Percentiles rank a stretch among this genome's conserved stretches.
These are phyloP conservation scores for Trididemnum miniatum DNA, from an alignment of 23 tunicate genomes.

Conservation along the genomic window DNA sequence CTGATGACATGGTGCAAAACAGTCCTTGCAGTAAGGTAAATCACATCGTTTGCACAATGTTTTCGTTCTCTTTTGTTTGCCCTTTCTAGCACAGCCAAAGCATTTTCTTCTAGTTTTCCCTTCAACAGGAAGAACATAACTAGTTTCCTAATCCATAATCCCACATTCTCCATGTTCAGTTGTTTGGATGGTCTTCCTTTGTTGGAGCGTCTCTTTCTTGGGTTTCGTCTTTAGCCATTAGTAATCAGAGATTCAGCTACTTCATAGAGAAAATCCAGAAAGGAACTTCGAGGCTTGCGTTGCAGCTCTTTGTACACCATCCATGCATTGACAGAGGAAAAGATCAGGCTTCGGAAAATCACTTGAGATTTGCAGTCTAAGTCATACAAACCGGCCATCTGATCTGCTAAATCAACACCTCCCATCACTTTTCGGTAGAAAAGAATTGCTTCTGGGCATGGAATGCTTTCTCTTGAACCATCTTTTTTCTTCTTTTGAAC, in stretches of 20 bases:
- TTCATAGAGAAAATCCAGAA: constrained; percentile 24
- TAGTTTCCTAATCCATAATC: too few relatives aligned
- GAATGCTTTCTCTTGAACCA: constrained; percentile 36
- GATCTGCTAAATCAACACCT: constrained; percentile 41
- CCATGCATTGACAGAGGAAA: constrained; percentile 34
- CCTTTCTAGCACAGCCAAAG: constrained; percentile 19
- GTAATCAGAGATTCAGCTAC: constrained; percentile 27
- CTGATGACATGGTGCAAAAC: constrained; percentile 34
- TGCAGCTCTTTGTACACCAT: constrained; percentile 37
- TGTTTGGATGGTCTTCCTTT: constrained; percentile 36
- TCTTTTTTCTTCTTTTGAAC: constrained; percentile 29
- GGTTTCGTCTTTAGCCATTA: constrained; percentile 19
- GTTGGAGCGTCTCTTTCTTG: constrained; percentile 1
- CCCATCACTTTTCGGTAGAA: constrained; percentile 31
- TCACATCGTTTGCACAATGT: constrained; percentile 16
- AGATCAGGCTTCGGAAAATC: constrained; percentile 10
- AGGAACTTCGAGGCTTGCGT: not conserved
- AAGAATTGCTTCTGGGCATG: constrained; percentile 38
- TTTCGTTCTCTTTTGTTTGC: constrained; percentile 27
- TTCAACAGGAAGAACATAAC: constrained; percentile 31
- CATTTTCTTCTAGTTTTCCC: constrained; percentile 36
- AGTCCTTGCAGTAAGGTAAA: constrained; percentile 34
- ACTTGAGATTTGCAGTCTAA: constrained; percentile 31
- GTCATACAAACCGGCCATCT: constrained; percentile 45
- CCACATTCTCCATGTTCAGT: constrained; percentile 27